Conservation (phyloP, 2,113 vertebrate genomes). For the Raphicerus campestris region DNA sequence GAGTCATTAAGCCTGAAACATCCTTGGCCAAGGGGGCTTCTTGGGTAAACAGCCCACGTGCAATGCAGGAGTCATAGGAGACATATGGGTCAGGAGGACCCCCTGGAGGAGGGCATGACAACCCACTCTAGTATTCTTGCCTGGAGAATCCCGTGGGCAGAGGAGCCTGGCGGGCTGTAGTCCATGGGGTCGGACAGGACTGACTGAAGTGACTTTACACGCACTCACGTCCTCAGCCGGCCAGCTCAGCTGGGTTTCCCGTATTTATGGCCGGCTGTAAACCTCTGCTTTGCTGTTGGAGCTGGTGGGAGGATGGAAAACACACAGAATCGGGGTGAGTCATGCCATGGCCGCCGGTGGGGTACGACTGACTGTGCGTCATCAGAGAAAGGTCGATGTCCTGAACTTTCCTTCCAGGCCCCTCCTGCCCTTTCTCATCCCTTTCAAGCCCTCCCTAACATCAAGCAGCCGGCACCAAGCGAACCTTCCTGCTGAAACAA, state of each 20-base stretch:
- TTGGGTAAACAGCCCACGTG: fast-evolving
- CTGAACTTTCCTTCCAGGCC: background rate
- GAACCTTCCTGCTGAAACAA: background rate
- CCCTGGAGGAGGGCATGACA: background rate
- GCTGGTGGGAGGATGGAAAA: constrained; percentile 53
- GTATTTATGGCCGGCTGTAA: constrained; percentile 69
- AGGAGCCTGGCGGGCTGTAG: background rate
- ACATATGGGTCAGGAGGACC: background rate
- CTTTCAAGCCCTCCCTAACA: background rate
- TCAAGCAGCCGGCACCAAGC: background rate
- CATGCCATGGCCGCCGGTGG: background rate
- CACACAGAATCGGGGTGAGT: background rate
- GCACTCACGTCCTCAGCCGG: background rate
- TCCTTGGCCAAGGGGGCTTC: background rate
- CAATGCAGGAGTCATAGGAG: background rate
- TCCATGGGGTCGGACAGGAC: background rate
- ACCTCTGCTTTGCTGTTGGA: constrained; percentile 60
- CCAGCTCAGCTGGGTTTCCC: constrained; percentile 57
- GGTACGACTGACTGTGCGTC: background rate
- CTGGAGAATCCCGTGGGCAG: background rate
- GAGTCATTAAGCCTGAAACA: constrained; percentile 65
- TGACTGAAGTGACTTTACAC: background rate
- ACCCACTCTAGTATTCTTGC: background rate
- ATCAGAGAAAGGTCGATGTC: constrained; percentile 20
- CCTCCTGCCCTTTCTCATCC: background rate